These are phyloP conservation scores for Stegodyphus dumicola DNA, from an alignment of 1,140 invertebrate genomes.

Conservation along the genomic window DNA sequence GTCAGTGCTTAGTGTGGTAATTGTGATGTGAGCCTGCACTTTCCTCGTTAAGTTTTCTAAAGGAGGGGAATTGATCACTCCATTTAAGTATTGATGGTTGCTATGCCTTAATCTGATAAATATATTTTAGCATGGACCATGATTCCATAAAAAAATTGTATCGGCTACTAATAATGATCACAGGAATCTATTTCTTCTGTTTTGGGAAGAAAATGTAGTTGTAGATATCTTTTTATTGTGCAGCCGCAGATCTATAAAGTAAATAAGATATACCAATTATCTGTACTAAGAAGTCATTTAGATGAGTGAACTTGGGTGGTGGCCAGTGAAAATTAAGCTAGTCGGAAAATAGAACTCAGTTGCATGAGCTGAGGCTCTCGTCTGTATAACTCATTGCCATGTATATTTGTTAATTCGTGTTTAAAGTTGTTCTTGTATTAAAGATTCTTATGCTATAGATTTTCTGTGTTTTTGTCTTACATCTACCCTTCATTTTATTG, in stretches of 20 bases:
- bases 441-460: constrained; percentile 61
- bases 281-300: constrained; percentile 43
- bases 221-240: constrained; percentile 60
- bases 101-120: constrained; percentile 49
- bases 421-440: constrained; percentile 60
- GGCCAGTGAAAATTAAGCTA: constrained; percentile 60
- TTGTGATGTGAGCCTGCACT: constrained; percentile 39
- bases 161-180: constrained; percentile 37
- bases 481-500: neutral
- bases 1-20: constrained; percentile 58
- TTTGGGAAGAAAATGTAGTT: constrained; percentile 56
- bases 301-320: constrained; percentile 36
- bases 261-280: constrained; percentile 42
- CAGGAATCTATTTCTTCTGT: constrained; percentile 42
- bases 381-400: constrained; percentile 61
- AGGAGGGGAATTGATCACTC: constrained; percentile 15
- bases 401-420: constrained; percentile 61
- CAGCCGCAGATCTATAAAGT: constrained; percentile 57
- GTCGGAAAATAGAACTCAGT: constrained; percentile 60
- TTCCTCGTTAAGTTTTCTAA: constrained; percentile 38
- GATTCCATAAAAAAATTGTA: constrained; percentile 41
- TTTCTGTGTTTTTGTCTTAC: neutral
- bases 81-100: constrained; percentile 29
- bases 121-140: constrained; percentile 32
- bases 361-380: constrained; percentile 55